Conservation (phyloP, 2,797 vertebrate species). For the Lepilemur ruficaudatus region DNA sequence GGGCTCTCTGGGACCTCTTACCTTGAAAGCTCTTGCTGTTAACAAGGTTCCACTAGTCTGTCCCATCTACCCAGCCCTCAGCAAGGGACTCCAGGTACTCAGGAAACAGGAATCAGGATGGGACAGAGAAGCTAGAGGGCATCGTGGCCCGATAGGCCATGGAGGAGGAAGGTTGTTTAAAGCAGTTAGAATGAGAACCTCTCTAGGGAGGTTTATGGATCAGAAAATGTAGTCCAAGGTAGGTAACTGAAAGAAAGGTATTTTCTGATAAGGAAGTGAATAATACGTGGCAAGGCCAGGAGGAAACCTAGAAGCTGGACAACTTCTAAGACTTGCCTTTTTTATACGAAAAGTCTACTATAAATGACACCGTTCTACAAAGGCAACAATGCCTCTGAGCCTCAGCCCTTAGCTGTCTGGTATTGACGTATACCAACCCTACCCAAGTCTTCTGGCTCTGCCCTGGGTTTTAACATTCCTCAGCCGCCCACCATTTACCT, state of each 20-base stretch:
- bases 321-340: neutral
- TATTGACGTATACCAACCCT: neutral
- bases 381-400: neutral
- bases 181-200: neutral
- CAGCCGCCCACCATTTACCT: neutral
- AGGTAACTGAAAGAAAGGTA: neutral
- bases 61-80: neutral
- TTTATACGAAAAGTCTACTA: neutral
- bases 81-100: neutral
- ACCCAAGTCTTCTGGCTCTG: neutral
- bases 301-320: neutral
- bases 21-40: constrained; percentile 90
- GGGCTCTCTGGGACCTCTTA: constrained; percentile 93
- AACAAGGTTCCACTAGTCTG: neutral
- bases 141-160: neutral
- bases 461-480: neutral
- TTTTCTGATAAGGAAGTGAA: neutral
- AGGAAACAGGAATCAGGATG: neutral
- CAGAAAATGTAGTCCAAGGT: neutral
- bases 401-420: neutral
- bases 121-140: neutral
- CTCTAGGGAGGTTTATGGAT: neutral
- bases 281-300: neutral
- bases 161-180: neutral
- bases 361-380: neutral